Percentiles rank a stretch among this genome's conserved stretches.
Evolutionary conservation across 1,140 invertebrate species (phyloP).

Genomic region (Drosophila grimshawi): DNA sequence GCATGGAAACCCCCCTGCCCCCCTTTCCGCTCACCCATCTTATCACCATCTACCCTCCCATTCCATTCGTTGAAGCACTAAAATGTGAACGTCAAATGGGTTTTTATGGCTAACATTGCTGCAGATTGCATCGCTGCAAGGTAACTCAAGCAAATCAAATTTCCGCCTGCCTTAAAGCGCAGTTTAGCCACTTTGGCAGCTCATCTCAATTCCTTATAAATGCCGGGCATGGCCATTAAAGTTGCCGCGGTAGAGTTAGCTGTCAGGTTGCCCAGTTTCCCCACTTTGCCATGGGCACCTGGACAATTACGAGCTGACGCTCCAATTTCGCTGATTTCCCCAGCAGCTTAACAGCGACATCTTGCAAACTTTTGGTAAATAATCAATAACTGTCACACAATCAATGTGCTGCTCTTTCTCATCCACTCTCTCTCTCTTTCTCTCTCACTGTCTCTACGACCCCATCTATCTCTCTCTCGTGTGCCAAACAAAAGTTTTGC

Average conservation of each 20-base stretch:
- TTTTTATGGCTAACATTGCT: conserved; percentile 28
- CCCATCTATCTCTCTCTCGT: not conserved
- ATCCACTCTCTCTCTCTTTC: not conserved
- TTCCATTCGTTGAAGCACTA: conserved; percentile 13
- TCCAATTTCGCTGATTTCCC: conserved; percentile 71
- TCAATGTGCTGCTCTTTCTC: conserved; percentile 24
- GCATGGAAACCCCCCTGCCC: no score
- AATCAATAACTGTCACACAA: conserved; percentile 74
- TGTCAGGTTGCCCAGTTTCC: conserved; percentile 5
- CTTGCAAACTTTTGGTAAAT: conserved; percentile 47
- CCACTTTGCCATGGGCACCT: conserved; percentile 47
- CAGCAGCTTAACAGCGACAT: conserved; percentile 20
- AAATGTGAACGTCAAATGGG: conserved; percentile 53
- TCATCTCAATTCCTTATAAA: conserved; percentile 44
- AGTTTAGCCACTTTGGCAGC: conserved; percentile 34
- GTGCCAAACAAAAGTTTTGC: conserved; percentile 43
- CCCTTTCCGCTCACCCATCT: not conserved
- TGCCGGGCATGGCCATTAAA: conserved; percentile 49
- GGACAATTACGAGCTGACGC: conserved; percentile 56
- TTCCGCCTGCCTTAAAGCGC: conserved; percentile 49
- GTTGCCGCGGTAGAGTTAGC: conserved; percentile 34
- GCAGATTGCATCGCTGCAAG: conserved; percentile 15
- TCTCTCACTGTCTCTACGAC: not conserved
- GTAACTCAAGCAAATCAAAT: conserved; percentile 64
- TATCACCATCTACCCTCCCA: not conserved